Base-by-base conservation (phyloP, 2,888 invertebrate species). In the Drosophila nr. fundita region DNA sequence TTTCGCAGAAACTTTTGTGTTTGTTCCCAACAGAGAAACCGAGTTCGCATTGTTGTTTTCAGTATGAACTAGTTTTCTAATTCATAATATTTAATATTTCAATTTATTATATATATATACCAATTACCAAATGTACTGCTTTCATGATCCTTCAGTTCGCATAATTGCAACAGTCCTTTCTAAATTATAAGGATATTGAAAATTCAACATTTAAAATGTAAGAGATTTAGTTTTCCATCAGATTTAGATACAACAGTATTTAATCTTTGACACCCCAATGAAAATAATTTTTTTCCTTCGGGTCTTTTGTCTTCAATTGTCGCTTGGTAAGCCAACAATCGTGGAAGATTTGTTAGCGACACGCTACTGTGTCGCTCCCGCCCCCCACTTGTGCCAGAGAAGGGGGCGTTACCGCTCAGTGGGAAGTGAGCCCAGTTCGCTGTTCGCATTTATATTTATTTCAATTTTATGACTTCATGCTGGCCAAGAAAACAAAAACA, bases 401-500 rank as follows among this genome's bases (percentile, higher is more conserved):
- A 68, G 55, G 61, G 77, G 84, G 88, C 86, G 87, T 83, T 75
- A 68, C 75, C 74, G 62, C 79, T 74, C 83, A 68, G 80, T 75
- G 73, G 84, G 74, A 82, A 82, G 81, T 79, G 79, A 83, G 69
- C 78, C 58, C 63, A 71, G 68, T 71, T 79, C 55, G n/a, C 38
- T 40, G 55, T 40, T 38, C 79, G 73, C 76, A 87, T 89, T 88
- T 90, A 81, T 87, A 89, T 90, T 88, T 90, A 86, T 88, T 88
- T 89, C 76, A 87, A 83, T 90, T 87, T 87, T 89, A 90, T 89
- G 85, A 90, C 88, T 89, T 88, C 69, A 87, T 83, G 86, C 79
- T 82, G 76, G 69, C 82, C 70, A 62, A 69, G 73, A 55, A 80
- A 70, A 82, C 88, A 74, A 82, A 83, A 85, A 81, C 74, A 83